These are phyloP conservation scores for Neolamprologus sp. DNA, from an alignment of 2,113 vertebrate genomes.

Conservation along the genomic window DNA sequence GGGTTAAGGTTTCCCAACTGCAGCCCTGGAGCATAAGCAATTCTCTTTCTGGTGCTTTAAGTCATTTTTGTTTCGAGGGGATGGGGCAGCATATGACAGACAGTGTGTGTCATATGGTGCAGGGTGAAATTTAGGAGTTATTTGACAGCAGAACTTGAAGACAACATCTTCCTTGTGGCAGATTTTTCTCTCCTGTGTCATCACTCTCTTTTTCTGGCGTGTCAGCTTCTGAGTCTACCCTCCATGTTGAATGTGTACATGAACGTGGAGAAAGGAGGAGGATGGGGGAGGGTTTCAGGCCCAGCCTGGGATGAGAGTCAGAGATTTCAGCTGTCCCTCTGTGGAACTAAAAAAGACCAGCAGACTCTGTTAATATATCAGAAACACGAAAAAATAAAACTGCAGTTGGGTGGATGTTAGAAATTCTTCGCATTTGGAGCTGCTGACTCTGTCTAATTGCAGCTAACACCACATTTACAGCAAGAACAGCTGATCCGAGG, in stretches of 20 bases:
- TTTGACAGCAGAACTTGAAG: neutral
- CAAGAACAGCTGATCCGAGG: neutral
- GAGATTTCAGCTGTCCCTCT: neutral
- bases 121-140: neutral
- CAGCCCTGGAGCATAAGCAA: neutral
- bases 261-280: neutral
- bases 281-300: neutral
- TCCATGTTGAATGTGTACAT: neutral
- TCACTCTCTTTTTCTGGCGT: neutral
- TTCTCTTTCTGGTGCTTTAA: neutral
- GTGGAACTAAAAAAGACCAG: neutral
- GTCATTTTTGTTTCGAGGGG: neutral
- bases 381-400: neutral
- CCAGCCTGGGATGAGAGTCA: neutral
- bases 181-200: neutral
- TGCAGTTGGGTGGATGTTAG: neutral
- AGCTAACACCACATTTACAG: neutral
- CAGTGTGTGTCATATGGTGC: neutral
- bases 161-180: neutral
- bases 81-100: too few relatives aligned
- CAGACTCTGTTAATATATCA: neutral
- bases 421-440: neutral
- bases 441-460: conserved; percentile 5
- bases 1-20: neutral
- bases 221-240: neutral